These are phyloP conservation scores for Mamestra configurata DNA, from an alignment of 1,140 invertebrate genomes.

Conservation along the genomic window DNA sequence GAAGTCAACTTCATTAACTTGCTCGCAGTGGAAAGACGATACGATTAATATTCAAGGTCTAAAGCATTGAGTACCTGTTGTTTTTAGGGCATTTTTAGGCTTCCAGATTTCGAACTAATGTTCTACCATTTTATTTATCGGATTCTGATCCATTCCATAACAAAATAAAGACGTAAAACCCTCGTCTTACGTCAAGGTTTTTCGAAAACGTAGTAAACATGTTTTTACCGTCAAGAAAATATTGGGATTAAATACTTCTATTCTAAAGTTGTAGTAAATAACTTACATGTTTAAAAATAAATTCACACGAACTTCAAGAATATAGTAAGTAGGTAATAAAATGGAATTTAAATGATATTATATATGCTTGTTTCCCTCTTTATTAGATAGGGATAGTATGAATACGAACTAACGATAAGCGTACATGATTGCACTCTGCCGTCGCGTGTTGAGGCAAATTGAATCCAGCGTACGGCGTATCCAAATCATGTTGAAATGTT, in stretches of 20 bases:
- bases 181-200: not conserved
- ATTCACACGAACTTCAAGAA: no score
- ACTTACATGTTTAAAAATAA: no score
- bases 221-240: not conserved
- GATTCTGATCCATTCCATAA: not conserved
- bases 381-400: not conserved
- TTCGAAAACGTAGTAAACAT: conserved; percentile 1
- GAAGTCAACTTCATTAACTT: conserved; percentile 1
- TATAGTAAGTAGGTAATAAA: no score
- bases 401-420: not conserved
- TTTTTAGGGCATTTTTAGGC: not conserved
- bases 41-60: not conserved
- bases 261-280: no score
- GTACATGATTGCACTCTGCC: not conserved
- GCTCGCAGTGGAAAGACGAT: not conserved
- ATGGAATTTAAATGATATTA: not conserved
- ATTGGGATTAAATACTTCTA: not conserved
- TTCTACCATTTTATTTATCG: not conserved
- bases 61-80: not conserved
- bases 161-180: not conserved
- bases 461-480: not conserved
- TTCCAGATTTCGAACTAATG: not conserved
- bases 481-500: not conserved
- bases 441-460: not conserved
- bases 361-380: not conserved